Evolutionary conservation across 2,888 invertebrate species (phyloP).

Genomic region (Micoletzkya japonica): DNA sequence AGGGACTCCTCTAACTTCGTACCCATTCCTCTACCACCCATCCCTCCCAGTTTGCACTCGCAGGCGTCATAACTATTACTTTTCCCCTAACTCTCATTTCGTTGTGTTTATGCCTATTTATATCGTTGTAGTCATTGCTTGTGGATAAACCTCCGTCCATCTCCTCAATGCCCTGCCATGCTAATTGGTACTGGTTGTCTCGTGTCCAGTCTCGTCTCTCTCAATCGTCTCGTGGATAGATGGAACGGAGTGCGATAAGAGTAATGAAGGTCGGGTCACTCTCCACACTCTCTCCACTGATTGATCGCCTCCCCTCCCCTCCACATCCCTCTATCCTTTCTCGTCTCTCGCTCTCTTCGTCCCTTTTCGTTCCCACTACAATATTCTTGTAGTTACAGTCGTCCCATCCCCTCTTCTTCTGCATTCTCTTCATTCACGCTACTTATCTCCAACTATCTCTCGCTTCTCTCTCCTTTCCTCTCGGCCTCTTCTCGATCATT

Average conservation of each 20-base stretch:
- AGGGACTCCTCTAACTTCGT: constrained; percentile 69
- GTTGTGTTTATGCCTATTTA: background rate
- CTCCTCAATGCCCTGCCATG: too few species aligned
- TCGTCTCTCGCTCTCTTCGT: background rate
- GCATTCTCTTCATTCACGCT: constrained; percentile 10
- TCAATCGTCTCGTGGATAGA: background rate
- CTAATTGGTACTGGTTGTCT: too few species aligned
- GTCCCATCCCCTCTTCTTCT: constrained; percentile 2
- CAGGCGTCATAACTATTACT: background rate
- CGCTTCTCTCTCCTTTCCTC: background rate
- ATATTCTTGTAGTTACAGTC: too few species aligned
- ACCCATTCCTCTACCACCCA: background rate
- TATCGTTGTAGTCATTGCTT: background rate
- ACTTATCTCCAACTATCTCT: constrained; percentile 17
- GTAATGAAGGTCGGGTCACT: constrained; percentile 2
- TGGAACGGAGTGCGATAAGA: constrained; percentile 3
- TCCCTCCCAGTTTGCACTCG: background rate
- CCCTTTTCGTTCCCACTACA: constrained; percentile 1
- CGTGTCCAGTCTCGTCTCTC: too few species aligned
- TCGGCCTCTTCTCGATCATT: too few species aligned
- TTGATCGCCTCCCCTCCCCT: background rate
- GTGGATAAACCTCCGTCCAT: too few species aligned
- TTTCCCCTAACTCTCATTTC: background rate
- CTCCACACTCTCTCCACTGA: constrained; percentile 6
- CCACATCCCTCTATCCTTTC: constrained; percentile 7